Evolutionary conservation across 2,888 invertebrate species (phyloP), one percentile per base, ranked within the genome.

Genomic region (Therioaphis trifolii): DNA sequence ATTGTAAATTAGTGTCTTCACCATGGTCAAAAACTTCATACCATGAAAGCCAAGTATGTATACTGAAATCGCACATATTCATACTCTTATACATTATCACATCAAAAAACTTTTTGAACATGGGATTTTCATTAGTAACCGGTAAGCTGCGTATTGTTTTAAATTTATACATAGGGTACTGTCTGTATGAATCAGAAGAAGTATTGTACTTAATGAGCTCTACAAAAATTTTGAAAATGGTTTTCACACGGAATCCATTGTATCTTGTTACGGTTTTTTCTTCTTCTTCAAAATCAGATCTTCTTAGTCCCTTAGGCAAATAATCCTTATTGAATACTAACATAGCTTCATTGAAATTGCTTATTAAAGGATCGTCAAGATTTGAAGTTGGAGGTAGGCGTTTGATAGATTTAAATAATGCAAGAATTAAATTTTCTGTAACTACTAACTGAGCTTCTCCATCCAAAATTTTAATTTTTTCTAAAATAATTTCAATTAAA

Each of bases 21-120:
- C 66, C 82, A 27, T 24, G 0, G 18, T 74, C 40, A 52, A 63
- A 63, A 0, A 82, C 21, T 63, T 82, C 82, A 40, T 63, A 82
- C 82, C 82, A 82, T 12, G 35, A 9, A 18, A 82, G 63, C 82
- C 82, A 82, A 15, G 63, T 40, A 29, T 49, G 35, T 18, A 74
- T 66, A 24, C 49, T 82, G 4, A 82, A 82, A 40, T 82, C 24
- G 40, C 82, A 74, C 72, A 82, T 35, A 27, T 82, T 4, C 52
- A 74, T 74, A 15, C 61, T 74, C 27, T 74, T 82, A 9, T 74
- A 43, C 35, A 52, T 63, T 4, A 82, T n/a, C 1, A 66, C 14
- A 35, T 63, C 52, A 12, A 63, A 63, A n/a, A 66, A 40, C 24
- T 63, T 52, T 52, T 82, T 61, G n/a, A 66, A 74, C 24, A 82